A percentile compares a stretch with the other conserved stretches of the same genome.
Conservation (phyloP, 1,140 invertebrate genomes). For the Solen grandis region DNA sequence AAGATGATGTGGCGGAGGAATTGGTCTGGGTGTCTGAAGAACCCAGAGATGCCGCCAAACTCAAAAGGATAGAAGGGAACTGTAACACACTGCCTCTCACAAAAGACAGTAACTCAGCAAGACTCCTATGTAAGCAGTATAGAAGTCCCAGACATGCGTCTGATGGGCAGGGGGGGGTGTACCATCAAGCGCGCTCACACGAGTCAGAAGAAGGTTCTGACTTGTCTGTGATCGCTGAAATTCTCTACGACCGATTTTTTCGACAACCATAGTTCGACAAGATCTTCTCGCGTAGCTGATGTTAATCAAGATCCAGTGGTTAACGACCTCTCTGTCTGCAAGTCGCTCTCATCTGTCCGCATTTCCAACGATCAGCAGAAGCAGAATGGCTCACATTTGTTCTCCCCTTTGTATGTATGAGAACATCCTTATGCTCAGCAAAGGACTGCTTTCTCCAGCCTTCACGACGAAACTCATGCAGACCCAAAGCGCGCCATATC, state of each 20-base stretch:
- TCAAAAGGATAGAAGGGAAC: too few species aligned
- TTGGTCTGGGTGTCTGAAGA: neutral
- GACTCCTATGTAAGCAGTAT: conserved; percentile 42
- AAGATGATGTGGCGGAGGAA: too few species aligned
- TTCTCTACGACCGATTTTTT: neutral
- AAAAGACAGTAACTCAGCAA: neutral
- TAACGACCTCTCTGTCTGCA: neutral
- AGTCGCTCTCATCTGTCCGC: neutral
- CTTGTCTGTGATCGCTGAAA: neutral
- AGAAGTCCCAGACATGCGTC: too few species aligned
- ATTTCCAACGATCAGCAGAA: neutral
- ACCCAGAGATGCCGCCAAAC: neutral
- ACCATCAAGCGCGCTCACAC: neutral
- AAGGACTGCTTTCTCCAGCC: neutral
- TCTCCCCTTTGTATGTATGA: neutral
- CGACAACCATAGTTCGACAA: neutral
- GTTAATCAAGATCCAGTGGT: neutral
- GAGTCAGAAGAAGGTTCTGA: neutral
- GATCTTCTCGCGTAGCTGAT: conserved; percentile 33
- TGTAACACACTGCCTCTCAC: neutral
- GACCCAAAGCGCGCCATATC: neutral
- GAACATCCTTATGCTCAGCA: neutral
- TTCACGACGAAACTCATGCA: neutral
- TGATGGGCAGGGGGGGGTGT: too few species aligned
- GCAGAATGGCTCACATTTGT: neutral